Conservation (phyloP, 2,888 invertebrate species). For the Anticlea derivata region DNA sequence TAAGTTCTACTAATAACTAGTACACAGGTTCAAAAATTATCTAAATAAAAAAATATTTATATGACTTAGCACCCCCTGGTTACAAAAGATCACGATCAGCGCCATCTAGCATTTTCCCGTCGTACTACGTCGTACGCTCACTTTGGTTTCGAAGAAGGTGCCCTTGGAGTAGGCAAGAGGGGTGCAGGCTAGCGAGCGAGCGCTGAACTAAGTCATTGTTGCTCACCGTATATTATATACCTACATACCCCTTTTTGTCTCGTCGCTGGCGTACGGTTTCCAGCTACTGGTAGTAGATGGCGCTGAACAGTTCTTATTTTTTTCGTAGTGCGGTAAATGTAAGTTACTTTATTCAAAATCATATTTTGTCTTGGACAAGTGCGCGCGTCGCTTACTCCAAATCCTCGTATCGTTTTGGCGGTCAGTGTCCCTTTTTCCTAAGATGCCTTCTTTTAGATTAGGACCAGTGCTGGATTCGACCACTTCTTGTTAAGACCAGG, state of each 20-base stretch:
- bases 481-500: no score
- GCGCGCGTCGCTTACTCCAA: no score
- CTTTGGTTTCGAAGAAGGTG: slow-evolving; percentile 18
- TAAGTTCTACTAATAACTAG: slow-evolving; percentile 2
- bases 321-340: neutral
- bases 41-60: no score
- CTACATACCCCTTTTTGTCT: neutral
- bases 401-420: no score
- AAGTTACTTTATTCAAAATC: neutral
- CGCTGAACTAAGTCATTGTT: slow-evolving; percentile 13
- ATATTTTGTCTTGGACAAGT: no score
- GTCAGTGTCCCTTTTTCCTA: no score
- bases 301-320: slow-evolving; percentile 11
- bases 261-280: neutral
- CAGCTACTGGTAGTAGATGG: slow-evolving; percentile 15
- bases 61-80: neutral
- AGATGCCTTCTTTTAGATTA: no score
- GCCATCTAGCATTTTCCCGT: slow-evolving; percentile 35
- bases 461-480: no score
- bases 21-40: neutral
- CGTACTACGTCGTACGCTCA: slow-evolving; percentile 22
- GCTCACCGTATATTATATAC: neutral
- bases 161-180: neutral
- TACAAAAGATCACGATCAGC: slow-evolving; percentile 24
- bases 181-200: slow-evolving; percentile 5